Percentiles rank a stretch among this genome's conserved stretches.
These are phyloP conservation scores for Corvus cornix DNA, from an alignment of 2,113 vertebrate species.

Conservation along the genomic window DNA sequence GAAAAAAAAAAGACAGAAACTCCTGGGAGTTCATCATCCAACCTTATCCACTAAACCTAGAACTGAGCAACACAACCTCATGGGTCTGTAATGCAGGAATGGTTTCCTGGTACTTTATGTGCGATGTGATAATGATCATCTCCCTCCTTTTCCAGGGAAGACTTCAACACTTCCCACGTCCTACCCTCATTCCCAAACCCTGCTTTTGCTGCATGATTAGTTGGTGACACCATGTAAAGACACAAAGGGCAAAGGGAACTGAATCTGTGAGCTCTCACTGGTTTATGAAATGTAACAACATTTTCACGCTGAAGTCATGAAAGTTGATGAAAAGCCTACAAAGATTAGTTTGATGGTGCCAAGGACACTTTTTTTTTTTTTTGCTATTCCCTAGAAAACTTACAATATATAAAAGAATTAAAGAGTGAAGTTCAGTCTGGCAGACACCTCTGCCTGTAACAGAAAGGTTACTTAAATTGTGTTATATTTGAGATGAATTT, in stretches of 20 bases:
- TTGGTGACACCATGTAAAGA: neutral
- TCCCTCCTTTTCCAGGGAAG: neutral
- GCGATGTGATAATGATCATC: neutral
- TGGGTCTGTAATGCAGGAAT: neutral
- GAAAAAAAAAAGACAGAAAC: neutral
- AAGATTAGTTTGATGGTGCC: neutral
- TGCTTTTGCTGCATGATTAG: neutral
- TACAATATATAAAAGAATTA: neutral
- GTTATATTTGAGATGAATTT: neutral
- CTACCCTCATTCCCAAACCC: neutral
- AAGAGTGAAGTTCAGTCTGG: neutral
- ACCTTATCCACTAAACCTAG: neutral
- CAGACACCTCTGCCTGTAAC: neutral
- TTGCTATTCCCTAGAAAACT: neutral
- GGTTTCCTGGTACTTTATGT: neutral
- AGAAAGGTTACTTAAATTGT: neutral
- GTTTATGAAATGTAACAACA: neutral
- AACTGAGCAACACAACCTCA: neutral
- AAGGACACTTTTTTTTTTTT: neutral
- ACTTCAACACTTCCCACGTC: neutral
- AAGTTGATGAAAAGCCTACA: neutral
- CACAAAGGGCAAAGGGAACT: neutral
- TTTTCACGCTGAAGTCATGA: neutral
- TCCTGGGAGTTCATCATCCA: neutral
- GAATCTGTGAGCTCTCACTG: neutral